Evolutionary conservation across 2,113 vertebrate genomes (phyloP).

Genomic region (Tringa solitaria): DNA sequence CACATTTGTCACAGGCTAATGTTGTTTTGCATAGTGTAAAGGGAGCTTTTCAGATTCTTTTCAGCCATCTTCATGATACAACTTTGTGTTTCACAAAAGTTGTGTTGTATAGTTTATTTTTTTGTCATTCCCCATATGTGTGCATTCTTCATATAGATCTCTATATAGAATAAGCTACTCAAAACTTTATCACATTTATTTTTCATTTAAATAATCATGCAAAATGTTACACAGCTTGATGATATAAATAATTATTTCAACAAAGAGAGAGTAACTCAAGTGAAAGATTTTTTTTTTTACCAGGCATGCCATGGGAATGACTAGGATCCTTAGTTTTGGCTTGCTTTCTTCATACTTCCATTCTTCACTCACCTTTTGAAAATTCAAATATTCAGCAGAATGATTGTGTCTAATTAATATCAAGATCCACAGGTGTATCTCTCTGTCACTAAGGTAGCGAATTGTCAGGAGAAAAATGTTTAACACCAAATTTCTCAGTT

Average conservation of each 20-base stretch:
- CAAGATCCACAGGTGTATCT: not conserved
- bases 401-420: not conserved
- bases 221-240: not conserved
- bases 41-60: not conserved
- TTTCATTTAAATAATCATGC: not conserved
- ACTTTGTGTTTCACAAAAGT: not conserved
- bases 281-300: not conserved
- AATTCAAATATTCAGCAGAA: not conserved
- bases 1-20: not conserved
- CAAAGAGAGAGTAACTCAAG: not conserved
- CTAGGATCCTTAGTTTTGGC: not conserved
- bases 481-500: not conserved
- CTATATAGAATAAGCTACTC: not conserved
- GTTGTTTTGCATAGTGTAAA: not conserved
- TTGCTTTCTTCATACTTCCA: not conserved
- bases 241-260: not conserved
- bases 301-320: not conserved
- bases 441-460: not conserved
- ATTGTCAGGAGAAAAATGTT: not conserved
- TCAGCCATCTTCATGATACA: not conserved
- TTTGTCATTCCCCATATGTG: fast-evolving
- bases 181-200: not conserved
- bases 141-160: not conserved
- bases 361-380: not conserved
- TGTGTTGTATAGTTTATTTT: not conserved